Evolutionary conservation across 2,888 invertebrate genomes (phyloP).

Genomic region (Caenorhabditis imperialis): DNA sequence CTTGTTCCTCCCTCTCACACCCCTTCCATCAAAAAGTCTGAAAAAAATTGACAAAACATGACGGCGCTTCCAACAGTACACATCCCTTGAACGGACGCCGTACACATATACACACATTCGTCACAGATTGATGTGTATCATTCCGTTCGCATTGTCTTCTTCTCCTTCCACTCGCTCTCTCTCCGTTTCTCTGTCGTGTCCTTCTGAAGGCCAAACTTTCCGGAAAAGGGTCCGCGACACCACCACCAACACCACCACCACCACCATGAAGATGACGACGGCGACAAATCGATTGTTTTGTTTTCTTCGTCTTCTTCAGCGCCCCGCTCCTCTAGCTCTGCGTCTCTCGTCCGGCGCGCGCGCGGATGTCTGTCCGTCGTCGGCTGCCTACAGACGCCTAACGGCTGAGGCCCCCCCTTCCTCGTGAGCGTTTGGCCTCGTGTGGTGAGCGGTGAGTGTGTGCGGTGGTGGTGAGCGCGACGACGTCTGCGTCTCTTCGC

Average conservation of each 20-base stretch:
- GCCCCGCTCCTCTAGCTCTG: conserved; percentile 19
- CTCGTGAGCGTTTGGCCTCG: conserved; percentile 15
- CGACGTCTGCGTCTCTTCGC: conserved; percentile 15
- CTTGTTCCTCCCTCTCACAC: too few species aligned
- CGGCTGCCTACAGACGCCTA: conserved; percentile 24
- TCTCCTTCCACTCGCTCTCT: neutral
- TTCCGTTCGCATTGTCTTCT: conserved; percentile 4
- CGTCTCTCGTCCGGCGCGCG: conserved; percentile 4
- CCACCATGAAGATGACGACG: too few species aligned
- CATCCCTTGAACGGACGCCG: neutral
- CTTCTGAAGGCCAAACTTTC: neutral
- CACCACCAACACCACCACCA: neutral
- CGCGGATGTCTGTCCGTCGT: conserved; percentile 14
- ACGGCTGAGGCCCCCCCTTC: conserved; percentile 7
- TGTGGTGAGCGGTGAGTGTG: neutral
- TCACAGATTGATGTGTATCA: conserved; percentile 18
- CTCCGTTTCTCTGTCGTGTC: too few species aligned
- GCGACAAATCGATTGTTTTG: conserved; percentile 43
- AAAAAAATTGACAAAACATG: too few species aligned
- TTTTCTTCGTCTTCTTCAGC: conserved; percentile 22
- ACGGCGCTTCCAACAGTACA: neutral
- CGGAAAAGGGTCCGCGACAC: too few species aligned
- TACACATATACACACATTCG: neutral
- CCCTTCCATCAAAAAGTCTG: too few species aligned
- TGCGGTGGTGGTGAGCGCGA: conserved; percentile 4